Evolutionary conservation across 1,140 invertebrate species (phyloP).

Genomic region (Goniozus legneri): DNA sequence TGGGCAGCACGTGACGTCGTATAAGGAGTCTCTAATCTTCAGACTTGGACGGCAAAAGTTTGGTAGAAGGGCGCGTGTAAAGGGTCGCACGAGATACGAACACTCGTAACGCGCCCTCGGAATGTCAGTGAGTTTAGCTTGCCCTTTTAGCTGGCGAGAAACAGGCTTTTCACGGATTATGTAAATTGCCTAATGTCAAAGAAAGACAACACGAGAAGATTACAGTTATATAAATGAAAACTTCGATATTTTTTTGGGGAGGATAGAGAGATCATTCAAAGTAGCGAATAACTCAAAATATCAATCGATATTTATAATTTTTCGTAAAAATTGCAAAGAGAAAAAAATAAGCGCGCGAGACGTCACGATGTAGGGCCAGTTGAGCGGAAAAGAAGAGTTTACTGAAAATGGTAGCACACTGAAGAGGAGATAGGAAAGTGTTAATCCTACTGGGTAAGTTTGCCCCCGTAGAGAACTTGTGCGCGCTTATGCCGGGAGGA

Average conservation of each 20-base stretch:
- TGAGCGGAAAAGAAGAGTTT: slow-evolving; percentile 27
- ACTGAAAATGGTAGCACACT: slow-evolving; percentile 38
- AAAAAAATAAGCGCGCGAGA: no score
- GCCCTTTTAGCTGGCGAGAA: slow-evolving; percentile 9
- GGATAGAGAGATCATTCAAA: no score
- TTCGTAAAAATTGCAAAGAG: no score
- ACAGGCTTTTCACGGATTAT: not conserved
- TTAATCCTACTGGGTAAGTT: slow-evolving; percentile 53
- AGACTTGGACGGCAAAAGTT: slow-evolving; percentile 13
- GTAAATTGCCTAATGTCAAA: no score
- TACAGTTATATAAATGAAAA: no score
- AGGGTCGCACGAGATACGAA: slow-evolving; percentile 8
- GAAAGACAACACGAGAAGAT: no score
- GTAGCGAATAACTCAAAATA: no score
- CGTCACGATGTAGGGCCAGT: no score
- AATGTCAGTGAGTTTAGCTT: slow-evolving; percentile 20
- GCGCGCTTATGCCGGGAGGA: slow-evolving; percentile 52
- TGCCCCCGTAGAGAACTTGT: slow-evolving; percentile 49
- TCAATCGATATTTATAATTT: no score
- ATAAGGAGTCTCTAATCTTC: slow-evolving; percentile 32
- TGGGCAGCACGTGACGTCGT: slow-evolving; percentile 18
- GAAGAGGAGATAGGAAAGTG: slow-evolving; percentile 54
- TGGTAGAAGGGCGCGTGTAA: slow-evolving; percentile 6
- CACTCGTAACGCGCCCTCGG: slow-evolving; percentile 22
- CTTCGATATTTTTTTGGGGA: no score